Evolutionary conservation across 1,140 invertebrate species (phyloP).

Genomic region (Brachionus koreanus): DNA sequence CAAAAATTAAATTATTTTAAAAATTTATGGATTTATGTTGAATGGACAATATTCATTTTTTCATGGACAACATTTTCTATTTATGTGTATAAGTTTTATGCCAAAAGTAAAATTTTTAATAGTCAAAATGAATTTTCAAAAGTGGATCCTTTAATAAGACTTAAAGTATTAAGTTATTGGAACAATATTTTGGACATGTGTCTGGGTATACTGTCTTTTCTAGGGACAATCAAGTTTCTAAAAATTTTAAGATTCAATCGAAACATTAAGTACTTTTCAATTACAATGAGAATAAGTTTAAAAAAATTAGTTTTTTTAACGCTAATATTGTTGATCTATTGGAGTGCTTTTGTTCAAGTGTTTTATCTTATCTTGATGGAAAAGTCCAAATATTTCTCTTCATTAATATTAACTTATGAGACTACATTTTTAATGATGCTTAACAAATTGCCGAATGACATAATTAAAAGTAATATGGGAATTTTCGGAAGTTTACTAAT

Average conservation of each 20-base stretch:
- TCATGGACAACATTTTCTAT: slow-evolving; percentile 20
- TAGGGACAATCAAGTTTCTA: slow-evolving; percentile 26
- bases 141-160: slow-evolving; percentile 60
- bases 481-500: neutral
- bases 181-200: neutral
- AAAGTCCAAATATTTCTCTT: neutral
- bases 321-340: neutral
- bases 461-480: neutral
- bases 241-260: slow-evolving; percentile 12
- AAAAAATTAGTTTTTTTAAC: neutral
- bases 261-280: neutral
- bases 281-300: neutral
- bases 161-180: slow-evolving; percentile 2
- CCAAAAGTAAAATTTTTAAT: neutral
- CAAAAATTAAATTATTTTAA: neutral
- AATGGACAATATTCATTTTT: neutral
- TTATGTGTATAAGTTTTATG: neutral
- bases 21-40: neutral
- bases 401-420: neutral
- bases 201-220: neutral
- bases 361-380: neutral
- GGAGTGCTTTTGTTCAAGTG: slow-evolving; percentile 7
- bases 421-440: slow-evolving; percentile 21
- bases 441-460: neutral
- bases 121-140: slow-evolving; percentile 51